Base-by-base conservation (phyloP, 2,888 invertebrate genomes). In the Drosophila stalkeri region DNA sequence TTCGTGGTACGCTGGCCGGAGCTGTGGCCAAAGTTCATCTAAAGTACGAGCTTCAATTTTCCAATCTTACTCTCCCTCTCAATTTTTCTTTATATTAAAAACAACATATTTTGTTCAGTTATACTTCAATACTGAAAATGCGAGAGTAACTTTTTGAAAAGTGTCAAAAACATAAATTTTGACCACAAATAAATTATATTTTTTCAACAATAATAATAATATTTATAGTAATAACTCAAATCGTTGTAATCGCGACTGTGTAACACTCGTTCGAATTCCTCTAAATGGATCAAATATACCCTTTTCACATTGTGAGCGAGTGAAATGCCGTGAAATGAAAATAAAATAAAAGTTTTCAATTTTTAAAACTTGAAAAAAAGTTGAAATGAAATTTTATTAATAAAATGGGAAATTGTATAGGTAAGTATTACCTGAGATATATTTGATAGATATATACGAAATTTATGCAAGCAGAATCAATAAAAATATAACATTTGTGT, bases 1-100 rank as follows among this genome's bases (percentile, higher is more conserved):
- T 89, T 82, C 88, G 63, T 91, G 71, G 66, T 77, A 23, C 74
- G 70, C 39, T 82, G 86, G 86, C 75, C 81, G 14, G 81, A 78
- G 35, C 6, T 83, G 37, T 86, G 81, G 81, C 71, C 73, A 31
- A 82, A 83, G 35, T n/a, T 85, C 1, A 85, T 82, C 31, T 82
- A 74, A 70, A 37, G 23, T 4, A n/a, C 16, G 33, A 55, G 7
- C 27, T 47, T n/a, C 37, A 63, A 54, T 69, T 61, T 74, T 7
- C 16, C 14, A 5, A 16, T 11, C 16, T 3, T 3, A 11, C 37
- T 37, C 39, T 35, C 20, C 16, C 27, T 27, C 27, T 35, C 11
- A 33, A 12, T 12, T 18, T 33, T 31, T 23, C 16, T n/a, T 37
- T 54, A 16, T 18, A 35, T 20, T 31, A 46, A 31, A 16, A 56